These are phyloP conservation scores for Zaprionus inermis DNA, from an alignment of 1,140 invertebrate genomes.

Conservation along the genomic window DNA sequence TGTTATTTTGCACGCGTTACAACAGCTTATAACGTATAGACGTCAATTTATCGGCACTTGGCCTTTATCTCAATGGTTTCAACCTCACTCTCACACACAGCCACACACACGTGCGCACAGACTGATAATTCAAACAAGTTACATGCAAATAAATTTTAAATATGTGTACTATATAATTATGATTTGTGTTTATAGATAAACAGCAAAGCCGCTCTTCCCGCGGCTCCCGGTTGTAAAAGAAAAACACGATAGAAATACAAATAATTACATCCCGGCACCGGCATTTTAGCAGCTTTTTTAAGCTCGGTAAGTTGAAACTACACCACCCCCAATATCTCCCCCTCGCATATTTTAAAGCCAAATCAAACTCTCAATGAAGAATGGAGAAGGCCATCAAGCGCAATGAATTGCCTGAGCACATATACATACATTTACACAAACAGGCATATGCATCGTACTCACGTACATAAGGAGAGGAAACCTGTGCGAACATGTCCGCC, in stretches of 20 bases:
- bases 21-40: conserved; percentile 30
- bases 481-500: conserved; percentile 50
- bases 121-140: conserved; percentile 23
- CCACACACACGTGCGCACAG: conserved; percentile 12
- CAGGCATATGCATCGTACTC: neutral
- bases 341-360: neutral
- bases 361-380: conserved; percentile 27
- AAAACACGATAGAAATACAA: neutral
- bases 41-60: conserved; percentile 39
- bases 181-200: conserved; percentile 45
- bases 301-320: conserved; percentile 32
- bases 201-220: conserved; percentile 36
- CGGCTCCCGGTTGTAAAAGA: conserved; percentile 24
- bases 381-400: conserved; percentile 7
- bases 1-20: conserved; percentile 55
- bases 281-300: conserved; percentile 13
- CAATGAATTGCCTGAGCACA: neutral
- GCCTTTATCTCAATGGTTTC: conserved; percentile 54
- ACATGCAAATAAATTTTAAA: conserved; percentile 9
- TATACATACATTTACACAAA: neutral
- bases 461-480: conserved; percentile 26
- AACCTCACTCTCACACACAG: neutral
- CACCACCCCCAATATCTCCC: neutral
- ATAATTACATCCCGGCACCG: conserved; percentile 8
- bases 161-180: conserved; percentile 15